These are phyloP conservation scores for Vicugna pacos DNA, from an alignment of 2,113 vertebrate genomes.

Conservation along the genomic window DNA sequence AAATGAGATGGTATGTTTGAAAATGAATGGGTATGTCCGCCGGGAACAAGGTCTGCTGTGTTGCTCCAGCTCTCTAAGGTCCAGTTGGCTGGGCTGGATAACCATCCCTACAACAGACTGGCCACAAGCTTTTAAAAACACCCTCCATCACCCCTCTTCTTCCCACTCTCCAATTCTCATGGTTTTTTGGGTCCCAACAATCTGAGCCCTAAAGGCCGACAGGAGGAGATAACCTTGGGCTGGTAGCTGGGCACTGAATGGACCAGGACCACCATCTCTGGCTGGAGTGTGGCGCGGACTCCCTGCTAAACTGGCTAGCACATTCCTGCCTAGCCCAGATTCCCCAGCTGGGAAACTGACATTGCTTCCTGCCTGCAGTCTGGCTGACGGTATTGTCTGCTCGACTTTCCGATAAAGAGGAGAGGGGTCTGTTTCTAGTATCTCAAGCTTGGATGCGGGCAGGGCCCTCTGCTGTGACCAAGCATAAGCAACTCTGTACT, in stretches of 20 bases:
- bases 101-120: background rate
- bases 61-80: background rate
- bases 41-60: background rate
- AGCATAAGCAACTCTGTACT: background rate
- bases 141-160: background rate
- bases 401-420: background rate
- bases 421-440: slow-evolving; percentile 1
- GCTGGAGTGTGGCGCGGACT: background rate
- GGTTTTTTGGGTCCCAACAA: background rate
- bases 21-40: background rate
- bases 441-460: background rate
- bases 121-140: slow-evolving; percentile 12
- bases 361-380: slow-evolving; percentile 33
- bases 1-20: background rate
- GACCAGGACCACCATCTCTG: background rate
- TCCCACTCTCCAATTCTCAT: background rate
- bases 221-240: background rate
- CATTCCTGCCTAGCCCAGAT: background rate
- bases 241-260: background rate
- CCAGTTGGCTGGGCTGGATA: background rate
- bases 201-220: background rate
- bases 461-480: background rate
- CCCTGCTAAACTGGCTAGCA: background rate
- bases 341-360: slow-evolving; percentile 1
- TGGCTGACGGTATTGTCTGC: background rate